Base-by-base conservation (phyloP, 92 coral and sea anemone species). In the Actinernus sp. region DNA sequence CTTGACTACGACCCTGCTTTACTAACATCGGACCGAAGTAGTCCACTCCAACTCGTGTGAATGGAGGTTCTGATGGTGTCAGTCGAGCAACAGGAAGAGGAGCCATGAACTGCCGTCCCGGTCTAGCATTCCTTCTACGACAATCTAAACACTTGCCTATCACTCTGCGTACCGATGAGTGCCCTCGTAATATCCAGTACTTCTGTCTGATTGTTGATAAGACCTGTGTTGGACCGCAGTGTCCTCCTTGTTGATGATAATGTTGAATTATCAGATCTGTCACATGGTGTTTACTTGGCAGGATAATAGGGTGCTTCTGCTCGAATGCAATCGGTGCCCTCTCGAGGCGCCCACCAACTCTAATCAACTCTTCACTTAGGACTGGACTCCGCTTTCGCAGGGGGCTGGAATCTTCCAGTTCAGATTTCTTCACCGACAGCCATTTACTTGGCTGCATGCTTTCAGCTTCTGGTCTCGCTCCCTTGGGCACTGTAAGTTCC, bases 201-300 rank as follows among this genome's bases (percentile, higher is more conserved):
- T 14, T 34, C 41, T 34, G 41, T 34, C 41, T 34, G 41, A 34
- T 14, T 6, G 41, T 34, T 14, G 41, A 6, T 34, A 34, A 34
- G 41, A 34, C 41, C 8, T 34, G 41, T 14, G 41, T 14, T 34
- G 41, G 8, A 8, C 91, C 78, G 0, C 58, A 45, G 55, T 79
- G 92, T 12, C 91, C 85, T 11, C 70, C 75, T 22, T 4, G 32
- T 14, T 24, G 37, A 31, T 76, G 84, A 53, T 32, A 73, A 41
- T 72, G 63, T 13, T 37, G 29, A 1, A 84, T 70, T 18, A 76
- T 55, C 41, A 34, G 41, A 6, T 34, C 41, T 34, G 41, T 34
- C 41, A 34, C 41, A 34, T 34, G 41, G 14, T 34, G 41, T 14
- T 34, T 34, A 34, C 41, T 14, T 6, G 41, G 41, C 14, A 34